Conservation (phyloP, 2,888 invertebrate genomes). For the Parnassius apollo region DNA sequence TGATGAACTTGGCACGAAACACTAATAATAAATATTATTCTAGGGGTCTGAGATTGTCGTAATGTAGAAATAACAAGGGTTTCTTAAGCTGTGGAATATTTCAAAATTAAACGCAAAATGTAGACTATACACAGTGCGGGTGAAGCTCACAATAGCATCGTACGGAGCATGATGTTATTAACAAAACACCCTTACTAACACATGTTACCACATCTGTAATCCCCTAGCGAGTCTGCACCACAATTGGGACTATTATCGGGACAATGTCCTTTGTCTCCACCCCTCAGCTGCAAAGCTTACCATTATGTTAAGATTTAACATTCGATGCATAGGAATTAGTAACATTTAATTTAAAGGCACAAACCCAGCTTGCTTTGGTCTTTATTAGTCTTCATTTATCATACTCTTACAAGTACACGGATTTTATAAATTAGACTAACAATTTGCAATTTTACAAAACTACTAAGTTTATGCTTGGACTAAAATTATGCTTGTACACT, state of each 20-base stretch:
- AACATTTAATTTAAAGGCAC: slow-evolving; percentile 25
- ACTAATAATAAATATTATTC: too few relatives aligned
- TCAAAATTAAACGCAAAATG: slow-evolving; percentile 11
- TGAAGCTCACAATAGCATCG: slow-evolving; percentile 14
- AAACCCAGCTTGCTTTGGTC: slow-evolving; percentile 3
- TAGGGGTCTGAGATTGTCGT: too few relatives aligned
- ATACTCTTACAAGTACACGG: too few relatives aligned
- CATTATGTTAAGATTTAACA: slow-evolving; percentile 16
- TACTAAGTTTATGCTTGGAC: too few relatives aligned
- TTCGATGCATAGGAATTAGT: slow-evolving; percentile 28
- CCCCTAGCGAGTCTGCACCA: slow-evolving; percentile 25
- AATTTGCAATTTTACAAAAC: too few relatives aligned
- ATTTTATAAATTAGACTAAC: too few relatives aligned
- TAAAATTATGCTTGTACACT: too few relatives aligned
- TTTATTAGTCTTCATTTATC: neutral
- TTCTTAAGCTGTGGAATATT: neutral
- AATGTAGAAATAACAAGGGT: neutral
- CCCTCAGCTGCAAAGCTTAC: slow-evolving; percentile 18
- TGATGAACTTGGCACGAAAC: too few relatives aligned
- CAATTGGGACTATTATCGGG: slow-evolving; percentile 28
- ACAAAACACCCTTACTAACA: slow-evolving; percentile 28
- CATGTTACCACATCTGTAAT: slow-evolving; percentile 25
- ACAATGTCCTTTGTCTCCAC: slow-evolving; percentile 25
- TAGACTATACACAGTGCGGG: neutral
- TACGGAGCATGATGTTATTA: slow-evolving; percentile 22